Evolutionary conservation across 2,113 vertebrate genomes (phyloP), one percentile per base, ranked within the genome.

Genomic region (Oceanodroma tethys): DNA sequence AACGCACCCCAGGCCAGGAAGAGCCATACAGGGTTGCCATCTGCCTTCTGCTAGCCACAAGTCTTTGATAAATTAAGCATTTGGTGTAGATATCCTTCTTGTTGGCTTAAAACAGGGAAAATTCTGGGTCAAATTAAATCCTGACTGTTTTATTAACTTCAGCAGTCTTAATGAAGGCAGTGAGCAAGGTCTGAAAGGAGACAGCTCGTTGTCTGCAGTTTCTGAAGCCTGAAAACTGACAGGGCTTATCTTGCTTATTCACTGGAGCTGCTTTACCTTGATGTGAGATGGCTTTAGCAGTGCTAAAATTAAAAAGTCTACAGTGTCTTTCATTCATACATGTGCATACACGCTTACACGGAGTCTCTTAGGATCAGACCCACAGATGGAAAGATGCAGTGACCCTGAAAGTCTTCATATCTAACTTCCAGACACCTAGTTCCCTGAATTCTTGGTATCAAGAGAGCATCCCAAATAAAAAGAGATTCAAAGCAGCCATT

Each of bases 1-100:
- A 76, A 40, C 1, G 2, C 10, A 40, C 29, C 10, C 19, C 34
- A 60, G 67, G 16, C 18, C 48, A 55, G 32, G 6, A 75, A 10
- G 11, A 73, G 25, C 8, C 23, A 7, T 13, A 2, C 0, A 60
- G 23, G 16, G 14, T 25, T 2, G 0, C 10, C 11, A 0, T 47
- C 52, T 80, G 26, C n/a, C 59, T 74, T 88, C n/a, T 71, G 15
- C 42, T 72, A 63, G 20, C 17, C 23, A n/a, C 19, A 19, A 16
- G 22, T 32, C 32, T 85, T 70, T n/a, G 15, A 63, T 47, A 65
- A 89, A 84, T 52, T 14, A 70, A 65, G 4, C 4, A 26, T 42
- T 68, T 2, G 1, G 13, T 55, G 7, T 11, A 76, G n/a, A 4
- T 42, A 59, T 25, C 19, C 25, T 67, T 76, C 67, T 60, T 56